A percentile compares a stretch with the other conserved stretches of the same genome.
These are phyloP conservation scores for Caenorhabditis zanzibari DNA, from an alignment of 2,888 invertebrate genomes.

Conservation along the genomic window DNA sequence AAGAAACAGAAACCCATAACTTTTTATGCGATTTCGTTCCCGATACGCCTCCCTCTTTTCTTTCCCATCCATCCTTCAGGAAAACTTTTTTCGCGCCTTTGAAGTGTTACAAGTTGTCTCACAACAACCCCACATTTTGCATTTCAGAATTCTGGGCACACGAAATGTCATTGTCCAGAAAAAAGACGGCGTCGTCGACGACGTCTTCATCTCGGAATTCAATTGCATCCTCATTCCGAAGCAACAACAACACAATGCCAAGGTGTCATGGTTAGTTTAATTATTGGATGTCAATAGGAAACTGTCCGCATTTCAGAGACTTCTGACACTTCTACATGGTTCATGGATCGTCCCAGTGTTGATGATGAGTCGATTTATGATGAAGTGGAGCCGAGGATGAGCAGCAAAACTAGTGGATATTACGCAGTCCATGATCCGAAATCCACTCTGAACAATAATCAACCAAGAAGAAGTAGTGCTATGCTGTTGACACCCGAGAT, in stretches of 20 bases:
- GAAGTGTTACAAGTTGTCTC: conserved; percentile 21
- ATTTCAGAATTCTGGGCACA: conserved; percentile 67
- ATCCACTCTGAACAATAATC: conserved; percentile 41
- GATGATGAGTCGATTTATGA: conserved; percentile 53
- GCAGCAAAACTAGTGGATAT: conserved; percentile 25
- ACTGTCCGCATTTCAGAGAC: conserved; percentile 1
- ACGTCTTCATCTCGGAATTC: conserved; percentile 51
- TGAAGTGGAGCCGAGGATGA: conserved; percentile 36
- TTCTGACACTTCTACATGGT: conserved; percentile 55
- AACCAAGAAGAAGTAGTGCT: conserved; percentile 46
- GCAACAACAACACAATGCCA: conserved; percentile 45
- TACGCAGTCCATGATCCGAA: conserved; percentile 39
- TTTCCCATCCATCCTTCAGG: conserved; percentile 9
- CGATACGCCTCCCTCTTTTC: conserved; percentile 32
- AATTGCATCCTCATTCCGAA: conserved; percentile 31
- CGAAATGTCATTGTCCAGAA: conserved; percentile 68
- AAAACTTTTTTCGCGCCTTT: conserved; percentile 2
- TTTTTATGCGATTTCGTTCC: conserved; percentile 59
- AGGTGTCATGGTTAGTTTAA: conserved; percentile 40
- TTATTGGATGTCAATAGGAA: background rate
- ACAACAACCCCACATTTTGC: background rate
- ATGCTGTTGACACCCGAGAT: conserved; percentile 52
- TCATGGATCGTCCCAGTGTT: conserved; percentile 39
- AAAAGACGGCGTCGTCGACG: conserved; percentile 49
- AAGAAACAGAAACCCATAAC: conserved; percentile 59